A percentile compares a stretch with the other conserved stretches of the same genome.
phyloP scores from a whole-genome alignment of 2,113 vertebrate species.

The Callopanchax toddi region DNA sequence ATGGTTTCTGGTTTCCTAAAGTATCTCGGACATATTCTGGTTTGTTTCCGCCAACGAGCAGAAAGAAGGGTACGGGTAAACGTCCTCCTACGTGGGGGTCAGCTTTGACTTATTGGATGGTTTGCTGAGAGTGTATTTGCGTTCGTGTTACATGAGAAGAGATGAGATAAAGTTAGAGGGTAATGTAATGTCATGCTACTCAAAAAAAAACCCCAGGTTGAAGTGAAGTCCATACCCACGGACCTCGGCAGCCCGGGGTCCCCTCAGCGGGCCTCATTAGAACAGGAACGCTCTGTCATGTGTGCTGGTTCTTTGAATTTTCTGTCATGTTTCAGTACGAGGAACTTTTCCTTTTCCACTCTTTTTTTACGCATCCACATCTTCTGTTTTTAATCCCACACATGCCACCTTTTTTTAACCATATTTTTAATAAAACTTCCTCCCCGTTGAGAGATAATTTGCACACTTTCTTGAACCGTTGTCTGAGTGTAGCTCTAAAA shows the following conservation, averaged over 20 bases:
- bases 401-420: neutral
- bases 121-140: slow-evolving; percentile 23
- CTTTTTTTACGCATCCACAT: neutral
- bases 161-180: slow-evolving; percentile 51
- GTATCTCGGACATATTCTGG: slow-evolving; percentile 40
- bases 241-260: slow-evolving; percentile 5
- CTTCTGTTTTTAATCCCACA: neutral
- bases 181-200: slow-evolving; percentile 69
- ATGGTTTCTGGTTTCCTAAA: slow-evolving; percentile 56
- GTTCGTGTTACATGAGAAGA: slow-evolving; percentile 55
- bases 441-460: slow-evolving; percentile 16
- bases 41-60: slow-evolving; percentile 38
- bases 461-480: slow-evolving; percentile 7
- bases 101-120: slow-evolving; percentile 10
- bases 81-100: slow-evolving; percentile 17
- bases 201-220: slow-evolving; percentile 29
- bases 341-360: neutral
- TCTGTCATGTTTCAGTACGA: neutral
- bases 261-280: neutral
- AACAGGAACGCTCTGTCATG: neutral
- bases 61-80: slow-evolving; percentile 13
- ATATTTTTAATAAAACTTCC: neutral
- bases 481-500: slow-evolving; percentile 11
- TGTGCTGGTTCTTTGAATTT: neutral
- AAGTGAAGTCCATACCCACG: slow-evolving; percentile 8